Evolutionary conservation across 1,140 invertebrate species (phyloP).

Genomic region (Drosophila santomea): DNA sequence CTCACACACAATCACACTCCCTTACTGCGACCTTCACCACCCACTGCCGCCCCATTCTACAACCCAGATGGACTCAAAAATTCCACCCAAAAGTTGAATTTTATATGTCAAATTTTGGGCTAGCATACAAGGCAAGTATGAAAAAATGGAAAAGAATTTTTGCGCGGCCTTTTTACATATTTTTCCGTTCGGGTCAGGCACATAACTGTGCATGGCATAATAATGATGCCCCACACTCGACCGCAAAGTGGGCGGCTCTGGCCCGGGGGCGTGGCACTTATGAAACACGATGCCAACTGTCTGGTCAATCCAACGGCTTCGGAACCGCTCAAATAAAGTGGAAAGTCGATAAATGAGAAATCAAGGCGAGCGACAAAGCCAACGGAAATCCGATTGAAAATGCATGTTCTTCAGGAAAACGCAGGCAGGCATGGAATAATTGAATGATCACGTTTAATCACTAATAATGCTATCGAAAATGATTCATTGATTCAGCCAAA

Average conservation of each 20-base stretch:
- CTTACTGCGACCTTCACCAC: conserved; percentile 15
- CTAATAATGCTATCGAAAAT: neutral
- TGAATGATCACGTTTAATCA: conserved; percentile 9
- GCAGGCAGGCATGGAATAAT: neutral
- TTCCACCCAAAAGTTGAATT: conserved; percentile 77
- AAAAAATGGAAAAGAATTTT: conserved; percentile 65
- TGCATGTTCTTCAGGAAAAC: conserved; percentile 40
- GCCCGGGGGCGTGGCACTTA: conserved; percentile 37
- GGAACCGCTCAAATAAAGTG: conserved; percentile 54
- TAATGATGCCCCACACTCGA: conserved; percentile 64
- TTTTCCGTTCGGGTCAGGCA: conserved; percentile 67
- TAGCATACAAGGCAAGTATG: conserved; percentile 22
- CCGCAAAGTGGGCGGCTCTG: conserved; percentile 20
- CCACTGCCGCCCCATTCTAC: conserved; percentile 1
- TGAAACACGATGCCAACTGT: conserved; percentile 43
- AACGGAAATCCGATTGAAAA: conserved; percentile 67
- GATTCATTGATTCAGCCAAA: neutral
- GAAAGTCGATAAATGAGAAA: conserved; percentile 51
- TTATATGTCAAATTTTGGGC: conserved; percentile 55
- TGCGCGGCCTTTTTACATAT: conserved; percentile 75
- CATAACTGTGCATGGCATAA: conserved; percentile 82
- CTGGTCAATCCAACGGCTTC: conserved; percentile 33
- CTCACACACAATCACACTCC: conserved; percentile 41
- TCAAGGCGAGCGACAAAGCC: conserved; percentile 48
- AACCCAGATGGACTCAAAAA: conserved; percentile 61